These are phyloP conservation scores for Tokudaia tokunoshimensis DNA, from an alignment of 2,797 vertebrate genomes.

Conservation along the genomic window DNA sequence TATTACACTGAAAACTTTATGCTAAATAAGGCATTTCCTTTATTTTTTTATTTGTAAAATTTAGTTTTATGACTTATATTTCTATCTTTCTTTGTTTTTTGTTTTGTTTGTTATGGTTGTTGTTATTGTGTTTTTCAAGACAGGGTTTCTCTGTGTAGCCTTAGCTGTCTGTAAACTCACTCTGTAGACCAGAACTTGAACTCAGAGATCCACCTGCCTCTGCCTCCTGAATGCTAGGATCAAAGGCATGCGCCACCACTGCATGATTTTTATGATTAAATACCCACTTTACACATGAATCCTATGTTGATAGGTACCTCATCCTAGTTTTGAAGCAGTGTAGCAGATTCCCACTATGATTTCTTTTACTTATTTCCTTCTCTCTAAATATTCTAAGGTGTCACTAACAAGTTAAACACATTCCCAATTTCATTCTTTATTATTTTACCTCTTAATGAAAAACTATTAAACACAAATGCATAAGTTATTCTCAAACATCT, in stretches of 20 bases:
- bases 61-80: slow-evolving; percentile 42
- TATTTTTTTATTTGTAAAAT: slow-evolving; percentile 50
- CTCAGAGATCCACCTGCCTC: not conserved
- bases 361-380: slow-evolving; percentile 31
- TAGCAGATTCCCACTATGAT: not conserved
- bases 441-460: slow-evolving; percentile 27
- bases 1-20: slow-evolving; percentile 44
- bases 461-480: not conserved
- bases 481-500: slow-evolving; percentile 61
- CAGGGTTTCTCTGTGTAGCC: not conserved
- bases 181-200: not conserved
- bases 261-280: not conserved
- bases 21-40: slow-evolving; percentile 59
- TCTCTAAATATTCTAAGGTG: slow-evolving; percentile 4
- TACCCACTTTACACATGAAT: slow-evolving; percentile 50
- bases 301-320: slow-evolving; percentile 11
- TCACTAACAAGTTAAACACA: slow-evolving; percentile 33
- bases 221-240: not conserved
- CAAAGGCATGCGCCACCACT: not conserved
- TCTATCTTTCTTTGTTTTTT: not conserved
- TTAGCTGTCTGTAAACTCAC: not conserved
- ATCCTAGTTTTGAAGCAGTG: slow-evolving; percentile 5
- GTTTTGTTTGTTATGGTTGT: not conserved
- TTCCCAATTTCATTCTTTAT: slow-evolving; percentile 26
- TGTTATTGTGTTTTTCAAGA: not conserved